Evolutionary conservation across 2,888 invertebrate genomes (phyloP), one percentile per base, ranked within the genome.

Genomic region (Tetragonisca angustula): DNA sequence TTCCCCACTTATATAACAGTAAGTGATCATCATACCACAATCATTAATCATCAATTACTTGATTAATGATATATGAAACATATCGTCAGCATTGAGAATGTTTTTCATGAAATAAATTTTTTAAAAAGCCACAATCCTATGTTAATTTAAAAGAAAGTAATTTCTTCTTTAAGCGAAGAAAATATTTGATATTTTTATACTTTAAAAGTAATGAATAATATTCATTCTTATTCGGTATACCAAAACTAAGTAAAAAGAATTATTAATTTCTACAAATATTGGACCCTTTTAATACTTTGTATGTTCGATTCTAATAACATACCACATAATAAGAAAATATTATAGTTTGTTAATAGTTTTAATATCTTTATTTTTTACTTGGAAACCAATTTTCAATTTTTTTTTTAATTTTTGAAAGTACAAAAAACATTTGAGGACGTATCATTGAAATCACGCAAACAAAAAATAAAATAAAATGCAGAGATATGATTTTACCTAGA

Each of bases 61-160:
- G 79, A 68, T 78, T 87, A 89, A 88, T 83, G 76, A 77, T 82
- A 76, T 54, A 81, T 73, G 73, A 86, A 71, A 85, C 86, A 89
- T 85, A 91, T 90, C 91, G 89, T 88, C 89, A 91, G 91, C 85
- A 90, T 91, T 87, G 84, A 72, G 80, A 87, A 87, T 68, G 79
- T 71, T 32, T 32, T 32, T 64, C 74, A 15, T 27, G 68, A 50
- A 50, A 79, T 59, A 36, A 76, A 67, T 19, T 54, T 71, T 27
- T 24, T 24, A 36, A 32, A 62, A 64, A 69, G 2, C 13, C 24
- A 75, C 59, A 9, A 21, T 80, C 24, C 21, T 36, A 50, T 71
- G n/a, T 56, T 59, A 49, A 65, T 56, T 27, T 13, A 24, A 56
- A 24, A 49, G 13, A 0, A 5, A 64, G 6, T 27, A 19, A 17